Evolutionary conservation across 2,888 invertebrate species (phyloP).

Genomic region (Netelia fuscicornis): DNA sequence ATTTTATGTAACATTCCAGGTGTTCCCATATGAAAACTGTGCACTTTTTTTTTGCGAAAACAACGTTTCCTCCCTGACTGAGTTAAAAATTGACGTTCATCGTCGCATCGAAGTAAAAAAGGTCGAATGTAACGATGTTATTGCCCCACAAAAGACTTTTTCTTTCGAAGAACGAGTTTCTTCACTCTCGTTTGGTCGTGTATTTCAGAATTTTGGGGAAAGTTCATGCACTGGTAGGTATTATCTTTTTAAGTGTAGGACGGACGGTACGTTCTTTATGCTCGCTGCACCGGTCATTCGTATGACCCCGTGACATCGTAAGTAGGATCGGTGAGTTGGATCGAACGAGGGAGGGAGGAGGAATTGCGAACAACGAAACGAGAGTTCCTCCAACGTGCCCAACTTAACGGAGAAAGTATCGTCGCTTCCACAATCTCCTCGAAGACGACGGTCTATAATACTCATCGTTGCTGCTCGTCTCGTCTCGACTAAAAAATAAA

Average conservation of each 20-base stretch:
- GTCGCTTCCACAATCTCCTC: conserved; percentile 27
- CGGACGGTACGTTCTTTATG: neutral
- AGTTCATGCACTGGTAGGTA: too few species aligned
- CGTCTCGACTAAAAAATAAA: conserved; percentile 3
- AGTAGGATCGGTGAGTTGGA: neutral
- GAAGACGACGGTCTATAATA: conserved; percentile 5
- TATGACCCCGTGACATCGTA: conserved; percentile 24
- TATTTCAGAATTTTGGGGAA: too few species aligned
- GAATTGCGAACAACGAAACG: conserved; percentile 1
- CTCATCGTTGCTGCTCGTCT: neutral
- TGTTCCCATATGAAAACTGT: too few species aligned
- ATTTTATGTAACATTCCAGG: too few species aligned
- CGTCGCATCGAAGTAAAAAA: too few species aligned
- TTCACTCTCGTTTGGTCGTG: too few species aligned
- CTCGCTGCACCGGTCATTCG: conserved; percentile 7
- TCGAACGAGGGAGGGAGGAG: neutral
- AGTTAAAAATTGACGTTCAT: too few species aligned
- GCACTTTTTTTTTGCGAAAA: too few species aligned
- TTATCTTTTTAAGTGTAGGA: neutral
- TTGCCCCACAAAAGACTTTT: too few species aligned
- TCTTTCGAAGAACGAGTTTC: too few species aligned
- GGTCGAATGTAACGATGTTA: too few species aligned
- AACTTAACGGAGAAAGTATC: conserved; percentile 56
- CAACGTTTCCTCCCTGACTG: too few species aligned
- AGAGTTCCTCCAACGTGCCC: conserved; percentile 36